These are phyloP conservation scores for Chrysemys picta DNA, from an alignment of 2,113 vertebrate species.

Conservation along the genomic window DNA sequence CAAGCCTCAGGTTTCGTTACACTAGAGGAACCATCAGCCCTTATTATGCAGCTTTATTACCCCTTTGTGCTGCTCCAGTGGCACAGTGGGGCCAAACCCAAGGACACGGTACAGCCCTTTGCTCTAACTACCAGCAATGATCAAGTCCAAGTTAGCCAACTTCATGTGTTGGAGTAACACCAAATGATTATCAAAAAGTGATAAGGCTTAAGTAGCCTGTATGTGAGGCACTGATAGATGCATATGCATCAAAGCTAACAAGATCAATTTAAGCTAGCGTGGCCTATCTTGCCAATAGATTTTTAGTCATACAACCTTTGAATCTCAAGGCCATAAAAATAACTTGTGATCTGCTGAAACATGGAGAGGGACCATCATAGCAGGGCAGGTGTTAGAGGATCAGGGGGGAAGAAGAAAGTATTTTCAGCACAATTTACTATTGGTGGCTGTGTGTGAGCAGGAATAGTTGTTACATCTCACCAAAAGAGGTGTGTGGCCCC, in stretches of 20 bases:
- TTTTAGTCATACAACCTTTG: neutral
- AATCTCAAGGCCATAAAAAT: neutral
- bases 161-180: no score
- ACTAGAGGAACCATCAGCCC: neutral
- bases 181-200: neutral
- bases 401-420: neutral
- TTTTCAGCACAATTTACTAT: neutral
- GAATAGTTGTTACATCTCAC: accelerated
- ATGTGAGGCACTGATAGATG: neutral
- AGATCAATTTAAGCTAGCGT: neutral
- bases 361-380: neutral
- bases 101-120: neutral
- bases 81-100: neutral
- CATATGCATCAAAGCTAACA: neutral
- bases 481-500: neutral
- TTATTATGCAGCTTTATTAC: neutral
- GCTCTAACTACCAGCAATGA: neutral
- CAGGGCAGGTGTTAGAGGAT: neutral
- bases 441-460: neutral
- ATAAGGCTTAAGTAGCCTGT: neutral
- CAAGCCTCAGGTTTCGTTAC: neutral
- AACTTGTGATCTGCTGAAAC: neutral
- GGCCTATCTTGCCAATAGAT: neutral
- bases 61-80: neutral
- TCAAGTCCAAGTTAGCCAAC: neutral